These are phyloP conservation scores for Camelus bactrianus DNA, from an alignment of 2,113 vertebrate species.

Conservation along the genomic window DNA sequence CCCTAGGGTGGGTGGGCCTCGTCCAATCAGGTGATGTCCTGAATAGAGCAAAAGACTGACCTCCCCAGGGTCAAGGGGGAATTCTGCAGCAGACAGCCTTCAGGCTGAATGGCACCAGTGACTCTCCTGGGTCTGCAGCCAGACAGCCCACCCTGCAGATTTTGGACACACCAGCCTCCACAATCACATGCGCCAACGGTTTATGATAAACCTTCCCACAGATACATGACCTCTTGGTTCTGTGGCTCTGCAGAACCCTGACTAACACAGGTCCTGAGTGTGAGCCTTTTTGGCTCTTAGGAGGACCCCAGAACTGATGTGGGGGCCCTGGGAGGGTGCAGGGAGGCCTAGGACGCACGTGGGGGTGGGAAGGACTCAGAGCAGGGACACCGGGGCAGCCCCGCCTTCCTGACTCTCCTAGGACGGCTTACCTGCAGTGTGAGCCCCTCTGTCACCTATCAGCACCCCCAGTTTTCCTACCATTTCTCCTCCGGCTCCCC, in stretches of 20 bases:
- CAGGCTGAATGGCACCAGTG: neutral
- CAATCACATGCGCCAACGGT: too few species aligned
- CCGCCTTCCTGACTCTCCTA: neutral
- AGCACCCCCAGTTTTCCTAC: neutral
- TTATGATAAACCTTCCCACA: neutral
- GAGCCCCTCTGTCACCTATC: neutral
- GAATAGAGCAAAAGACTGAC: neutral
- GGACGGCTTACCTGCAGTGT: too few species aligned
- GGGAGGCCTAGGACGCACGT: neutral
- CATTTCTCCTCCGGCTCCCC: neutral
- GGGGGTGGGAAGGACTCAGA: neutral
- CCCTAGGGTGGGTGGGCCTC: neutral
- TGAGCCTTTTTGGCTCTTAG: neutral
- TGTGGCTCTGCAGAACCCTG: neutral
- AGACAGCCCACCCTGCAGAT: neutral
- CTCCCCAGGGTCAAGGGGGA: too few species aligned
- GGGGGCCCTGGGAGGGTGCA: neutral
- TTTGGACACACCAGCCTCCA: too few species aligned
- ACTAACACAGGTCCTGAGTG: too few species aligned
- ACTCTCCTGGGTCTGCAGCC: neutral
- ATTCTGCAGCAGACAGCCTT: neutral
- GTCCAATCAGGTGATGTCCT: neutral
- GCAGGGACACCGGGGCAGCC: too few species aligned
- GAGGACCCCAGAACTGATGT: fast-evolving
- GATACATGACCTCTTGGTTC: neutral